A percentile compares a stretch with the other conserved stretches of the same genome.
phyloP scores from a whole-genome alignment of 2,888 invertebrate species.

The Ferrisia virgata region DNA sequence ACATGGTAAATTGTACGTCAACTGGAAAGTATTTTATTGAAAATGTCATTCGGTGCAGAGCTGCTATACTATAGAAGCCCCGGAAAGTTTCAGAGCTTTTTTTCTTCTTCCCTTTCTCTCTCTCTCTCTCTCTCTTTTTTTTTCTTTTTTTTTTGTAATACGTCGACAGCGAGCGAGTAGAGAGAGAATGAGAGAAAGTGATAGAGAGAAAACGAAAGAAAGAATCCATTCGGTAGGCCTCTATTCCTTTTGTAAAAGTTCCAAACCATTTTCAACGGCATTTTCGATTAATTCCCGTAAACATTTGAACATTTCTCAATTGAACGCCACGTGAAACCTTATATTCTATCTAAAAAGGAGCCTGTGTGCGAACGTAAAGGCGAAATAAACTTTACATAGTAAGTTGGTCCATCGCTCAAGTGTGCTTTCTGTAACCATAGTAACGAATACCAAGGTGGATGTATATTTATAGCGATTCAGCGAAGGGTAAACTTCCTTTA shows the following conservation, averaged over 20 bases:
- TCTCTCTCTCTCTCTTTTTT: no score
- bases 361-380: conserved; percentile 44
- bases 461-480: conserved; percentile 46
- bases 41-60: neutral
- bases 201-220: neutral
- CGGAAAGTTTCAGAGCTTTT: neutral
- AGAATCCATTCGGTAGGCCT: conserved; percentile 30
- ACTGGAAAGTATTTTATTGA: conserved; percentile 1
- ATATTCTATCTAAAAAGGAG: conserved; percentile 39
- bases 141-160: neutral
- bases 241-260: conserved; percentile 42
- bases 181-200: neutral
- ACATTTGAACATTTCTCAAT: conserved; percentile 46
- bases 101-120: neutral
- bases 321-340: conserved; percentile 42
- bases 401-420: conserved; percentile 46
- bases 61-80: conserved; percentile 1
- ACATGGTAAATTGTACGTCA: conserved; percentile 8
- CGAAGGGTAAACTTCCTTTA: conserved; percentile 45
- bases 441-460: conserved; percentile 45
- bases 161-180: neutral
- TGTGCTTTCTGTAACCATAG: conserved; percentile 45
- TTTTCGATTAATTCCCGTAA: conserved; percentile 45
- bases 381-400: conserved; percentile 46
- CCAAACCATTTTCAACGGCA: conserved; percentile 41